Base-by-base conservation (phyloP, 2,797 vertebrate genomes). In the Molossus molossus region DNA sequence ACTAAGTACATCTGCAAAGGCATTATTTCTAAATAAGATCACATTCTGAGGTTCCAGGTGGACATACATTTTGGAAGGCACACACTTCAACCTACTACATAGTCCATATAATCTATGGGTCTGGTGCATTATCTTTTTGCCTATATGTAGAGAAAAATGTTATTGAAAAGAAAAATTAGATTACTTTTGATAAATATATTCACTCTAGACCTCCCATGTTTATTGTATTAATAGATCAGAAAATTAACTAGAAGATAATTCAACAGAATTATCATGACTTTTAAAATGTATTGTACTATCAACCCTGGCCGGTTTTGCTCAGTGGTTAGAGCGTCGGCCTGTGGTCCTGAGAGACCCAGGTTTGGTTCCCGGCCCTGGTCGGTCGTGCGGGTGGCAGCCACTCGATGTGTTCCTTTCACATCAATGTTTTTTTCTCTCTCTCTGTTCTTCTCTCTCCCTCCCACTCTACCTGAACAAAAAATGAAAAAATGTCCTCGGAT, bases 141-240 rank as follows among this genome's bases (percentile, higher is more conserved):
- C 45, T 45, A 4, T 23, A 45, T 50, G 20, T 40, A 33, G 7
- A 33, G 84, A 40, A 89, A 73, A 29, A 40, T 23, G 20, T 73
- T 67, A 80, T 65, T 83, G 13, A 72, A 87, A 87, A 85, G 25
- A 87, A 64, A 85, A 90, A 40, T 40, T 33, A 85, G 87, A 82
- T 81, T 18, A 73, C 7, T 55, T 69, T 58, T 25, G 11, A 70
- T 40, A 57, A 40, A 29, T 53, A 72, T 57, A 21, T 69, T 87
- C 33, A 64, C 6, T 81, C 58, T 18, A 69, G 17, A 64, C 3
- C 5, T 64, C 2, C 2, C 5, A 12, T 21, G 4, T 29, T 55
- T 92, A 48, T 25, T 48, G 4, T 75, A 62, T 48, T 73, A 85
- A 3, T 11, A 67, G 2, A 45, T 37, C 23, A 27, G 3, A 6